Percentiles rank a stretch among this genome's conserved stretches.
Evolutionary conservation across 2,113 vertebrate genomes (phyloP).

Genomic region (Chunga burmeisteri): DNA sequence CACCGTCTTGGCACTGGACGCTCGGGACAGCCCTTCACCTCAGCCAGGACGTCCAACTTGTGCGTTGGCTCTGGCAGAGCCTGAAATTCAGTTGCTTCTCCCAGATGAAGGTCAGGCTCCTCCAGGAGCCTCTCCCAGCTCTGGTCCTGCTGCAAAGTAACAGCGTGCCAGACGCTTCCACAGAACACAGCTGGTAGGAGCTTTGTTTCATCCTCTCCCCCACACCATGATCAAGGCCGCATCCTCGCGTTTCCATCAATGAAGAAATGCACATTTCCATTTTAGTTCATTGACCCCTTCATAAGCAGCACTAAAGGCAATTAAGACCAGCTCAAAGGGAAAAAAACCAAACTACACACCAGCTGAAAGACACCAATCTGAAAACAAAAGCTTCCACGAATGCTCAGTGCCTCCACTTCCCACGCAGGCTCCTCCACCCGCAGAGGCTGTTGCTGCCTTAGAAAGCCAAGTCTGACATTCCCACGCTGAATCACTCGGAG

Average conservation of each 20-base stretch:
- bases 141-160: not conserved
- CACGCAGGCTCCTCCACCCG: not conserved
- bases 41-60: accelerated
- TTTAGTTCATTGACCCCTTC: not conserved
- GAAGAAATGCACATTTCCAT: not conserved
- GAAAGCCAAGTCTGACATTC: accelerated
- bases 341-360: not conserved
- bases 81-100: too few relatives aligned
- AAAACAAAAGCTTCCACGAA: not conserved
- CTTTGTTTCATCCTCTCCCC: not conserved
- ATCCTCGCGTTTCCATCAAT: accelerated
- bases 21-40: accelerated
- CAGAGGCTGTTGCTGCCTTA: accelerated
- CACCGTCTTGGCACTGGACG: accelerated
- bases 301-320: not conserved
- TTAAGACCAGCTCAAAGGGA: not conserved
- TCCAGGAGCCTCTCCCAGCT: accelerated
- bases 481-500: accelerated
- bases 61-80: accelerated
- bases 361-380: accelerated
- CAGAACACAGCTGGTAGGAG: accelerated
- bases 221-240: not conserved
- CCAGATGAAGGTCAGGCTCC: not conserved
- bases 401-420: too few relatives aligned
- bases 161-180: not conserved